Evolutionary conservation across 2,113 vertebrate species (phyloP).

Genomic region (Ictalurus furcatus): DNA sequence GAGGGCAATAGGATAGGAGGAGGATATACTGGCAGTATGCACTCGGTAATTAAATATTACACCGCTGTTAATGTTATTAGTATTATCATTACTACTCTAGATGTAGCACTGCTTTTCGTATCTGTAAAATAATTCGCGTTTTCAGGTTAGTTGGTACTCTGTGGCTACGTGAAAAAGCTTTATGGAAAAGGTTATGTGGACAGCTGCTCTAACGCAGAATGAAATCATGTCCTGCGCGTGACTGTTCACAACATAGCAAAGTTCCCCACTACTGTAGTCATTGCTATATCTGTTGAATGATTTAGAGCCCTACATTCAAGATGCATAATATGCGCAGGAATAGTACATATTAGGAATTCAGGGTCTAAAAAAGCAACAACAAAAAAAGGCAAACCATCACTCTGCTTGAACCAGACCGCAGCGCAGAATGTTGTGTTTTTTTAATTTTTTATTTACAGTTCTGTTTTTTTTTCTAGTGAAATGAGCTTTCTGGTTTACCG

Average conservation of each 20-base stretch:
- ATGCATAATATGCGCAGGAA: slow-evolving; percentile 55
- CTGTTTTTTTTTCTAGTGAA: slow-evolving; percentile 32
- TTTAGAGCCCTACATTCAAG: slow-evolving; percentile 58
- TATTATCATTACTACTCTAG: not conserved
- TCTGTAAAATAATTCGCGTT: not conserved
- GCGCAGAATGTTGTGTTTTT: not conserved
- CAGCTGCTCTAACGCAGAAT: slow-evolving; percentile 88
- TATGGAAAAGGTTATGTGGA: slow-evolving; percentile 51
- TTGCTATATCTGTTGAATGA: slow-evolving; percentile 64
- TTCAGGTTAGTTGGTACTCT: not conserved
- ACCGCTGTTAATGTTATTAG: not conserved
- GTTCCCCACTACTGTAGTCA: slow-evolving; percentile 70
- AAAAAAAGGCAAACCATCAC: slow-evolving; percentile 19
- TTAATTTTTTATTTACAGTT: not conserved
- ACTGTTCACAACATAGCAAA: slow-evolving; percentile 75
- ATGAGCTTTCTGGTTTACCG: slow-evolving; percentile 50
- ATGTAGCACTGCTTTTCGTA: not conserved
- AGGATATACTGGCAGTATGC: not conserved
- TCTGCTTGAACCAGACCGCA: slow-evolving; percentile 38
- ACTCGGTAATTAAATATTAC: slow-evolving; percentile 16
- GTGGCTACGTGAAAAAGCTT: not conserved
- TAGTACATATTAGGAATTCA: slow-evolving; percentile 59
- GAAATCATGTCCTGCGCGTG: slow-evolving; percentile 78
- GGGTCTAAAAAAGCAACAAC: slow-evolving; percentile 37
- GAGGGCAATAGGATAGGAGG: not conserved